Evolutionary conservation across 1,140 invertebrate species (phyloP).

Genomic region (Drosophila pandora): DNA sequence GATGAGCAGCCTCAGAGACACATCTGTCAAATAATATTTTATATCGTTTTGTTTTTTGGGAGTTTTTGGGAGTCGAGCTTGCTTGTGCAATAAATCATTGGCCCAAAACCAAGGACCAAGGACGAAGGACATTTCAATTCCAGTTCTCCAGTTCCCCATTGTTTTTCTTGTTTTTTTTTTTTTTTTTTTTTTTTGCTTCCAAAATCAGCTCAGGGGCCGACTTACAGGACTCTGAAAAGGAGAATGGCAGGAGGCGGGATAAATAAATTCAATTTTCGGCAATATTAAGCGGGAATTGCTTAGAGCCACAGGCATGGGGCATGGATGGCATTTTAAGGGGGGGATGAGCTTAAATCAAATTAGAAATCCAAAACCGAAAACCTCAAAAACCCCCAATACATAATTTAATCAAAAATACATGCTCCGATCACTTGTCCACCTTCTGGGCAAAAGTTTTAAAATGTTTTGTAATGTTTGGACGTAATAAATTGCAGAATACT

Average conservation of each 20-base stretch:
- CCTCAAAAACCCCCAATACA: not conserved
- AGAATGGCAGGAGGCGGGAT: not conserved
- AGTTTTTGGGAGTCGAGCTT: not conserved
- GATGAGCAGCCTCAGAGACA: not conserved
- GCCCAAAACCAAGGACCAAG: constrained; percentile 17
- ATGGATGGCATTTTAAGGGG: too few species aligned
- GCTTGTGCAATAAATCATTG: constrained; percentile 39
- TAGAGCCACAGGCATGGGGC: not conserved
- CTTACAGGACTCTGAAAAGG: not conserved
- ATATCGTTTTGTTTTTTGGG: constrained; percentile 10
- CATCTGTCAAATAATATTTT: constrained; percentile 57
- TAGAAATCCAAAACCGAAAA: constrained; percentile 13
- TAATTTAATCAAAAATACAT: constrained; percentile 17
- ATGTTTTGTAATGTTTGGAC: not conserved
- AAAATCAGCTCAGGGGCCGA: constrained; percentile 13
- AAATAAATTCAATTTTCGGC: constrained; percentile 44
- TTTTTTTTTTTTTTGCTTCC: constrained; percentile 18
- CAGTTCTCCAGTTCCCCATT: not conserved
- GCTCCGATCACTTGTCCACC: too few species aligned
- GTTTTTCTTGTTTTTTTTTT: constrained; percentile 30
- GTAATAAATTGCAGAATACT: too few species aligned
- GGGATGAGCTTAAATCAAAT: not conserved
- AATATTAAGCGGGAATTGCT: constrained; percentile 5
- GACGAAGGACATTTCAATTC: constrained; percentile 37
- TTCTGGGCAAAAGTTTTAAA: not conserved